Base-by-base conservation (phyloP, 2,888 invertebrate genomes). In the Pyrgus malvae region DNA sequence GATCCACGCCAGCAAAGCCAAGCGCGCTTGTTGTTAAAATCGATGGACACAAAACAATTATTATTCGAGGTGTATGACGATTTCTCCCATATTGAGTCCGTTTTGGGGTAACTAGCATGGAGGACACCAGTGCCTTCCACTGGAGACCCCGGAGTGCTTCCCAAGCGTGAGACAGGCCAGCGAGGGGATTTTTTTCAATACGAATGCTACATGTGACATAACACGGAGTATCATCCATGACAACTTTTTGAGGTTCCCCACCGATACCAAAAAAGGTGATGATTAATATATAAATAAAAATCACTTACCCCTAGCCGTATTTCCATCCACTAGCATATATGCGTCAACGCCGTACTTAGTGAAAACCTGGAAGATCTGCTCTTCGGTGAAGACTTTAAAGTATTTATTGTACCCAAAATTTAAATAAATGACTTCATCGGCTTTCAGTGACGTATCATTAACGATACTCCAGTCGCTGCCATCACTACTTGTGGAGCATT, bases 251-350 rank as follows among this genome's bases (percentile, higher is more conserved):
- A n/a, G n/a, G n/a, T n/a, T n/a, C n/a, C n/a, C n/a, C n/a, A n/a
- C n/a, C n/a, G 7, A 23, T 23, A 23, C 7, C 7, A 23, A 23
- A 23, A 23, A 23, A 7, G 25, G 6, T 25, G 21, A 21, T 21
- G 21, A 21, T 21, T 21, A 21, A 21, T 4, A 4, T 27, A 23
- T 6, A 3, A 4, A 23, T 23, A 3, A 6, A 6, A 6, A 23
- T 23, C 23, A 6, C 27, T 3, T 77, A 95, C 96, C 96, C 81
- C 92, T 93, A 1, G 93, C 94, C 3, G 94, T 94, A 68, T 94
- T 94, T 1, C 94, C 94, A 60, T 93, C 94, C 0, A 94, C 88
- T 23, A 94, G 70, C 74, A 92, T 85, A 67, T 92, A 93, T 8
- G 86, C 83, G 49, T 87, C 78, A 6, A 78, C 64, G 0, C 90